phyloP scores from a whole-genome alignment of 2,888 invertebrate genomes.

The Catocala sponsa region DNA sequence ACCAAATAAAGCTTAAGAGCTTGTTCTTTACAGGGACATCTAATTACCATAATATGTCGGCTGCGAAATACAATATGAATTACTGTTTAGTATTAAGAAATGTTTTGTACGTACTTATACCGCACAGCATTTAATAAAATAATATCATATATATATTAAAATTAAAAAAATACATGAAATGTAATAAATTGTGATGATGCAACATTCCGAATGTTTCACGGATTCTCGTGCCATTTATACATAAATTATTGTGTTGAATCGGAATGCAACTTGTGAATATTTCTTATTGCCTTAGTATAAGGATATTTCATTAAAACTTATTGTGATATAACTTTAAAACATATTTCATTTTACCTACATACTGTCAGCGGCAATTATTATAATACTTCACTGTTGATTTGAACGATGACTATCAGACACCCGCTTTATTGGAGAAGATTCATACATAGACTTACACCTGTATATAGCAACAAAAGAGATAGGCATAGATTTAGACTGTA shows the following conservation, averaged over 20 bases:
- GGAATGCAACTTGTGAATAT: conserved; percentile 35
- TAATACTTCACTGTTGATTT: too few relatives aligned
- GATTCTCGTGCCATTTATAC: conserved; percentile 56
- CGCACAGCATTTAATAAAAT: conserved; percentile 39
- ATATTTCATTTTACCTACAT: conserved; percentile 3
- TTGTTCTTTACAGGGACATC: too few relatives aligned
- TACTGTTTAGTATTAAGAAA: conserved; percentile 8
- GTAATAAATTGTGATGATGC: conserved; percentile 55
- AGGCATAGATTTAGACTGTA: too few relatives aligned
- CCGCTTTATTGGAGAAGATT: too few relatives aligned
- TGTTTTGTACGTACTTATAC: conserved; percentile 24
- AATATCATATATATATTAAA: neutral
- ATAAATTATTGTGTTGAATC: conserved; percentile 26
- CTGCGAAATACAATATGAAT: too few relatives aligned
- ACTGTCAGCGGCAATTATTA: neutral
- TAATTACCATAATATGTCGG: too few relatives aligned
- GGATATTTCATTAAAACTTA: conserved; percentile 39
- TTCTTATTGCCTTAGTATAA: conserved; percentile 19
- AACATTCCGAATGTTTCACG: conserved; percentile 69
- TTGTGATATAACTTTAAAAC: conserved; percentile 41
- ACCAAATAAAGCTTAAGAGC: too few relatives aligned
- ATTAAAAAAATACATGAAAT: conserved; percentile 17
- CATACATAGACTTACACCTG: too few relatives aligned
- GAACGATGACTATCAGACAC: too few relatives aligned
- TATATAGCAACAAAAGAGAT: too few relatives aligned